These are phyloP conservation scores for Orgyia antiqua DNA, from an alignment of 2,888 invertebrate species.

Conservation along the genomic window DNA sequence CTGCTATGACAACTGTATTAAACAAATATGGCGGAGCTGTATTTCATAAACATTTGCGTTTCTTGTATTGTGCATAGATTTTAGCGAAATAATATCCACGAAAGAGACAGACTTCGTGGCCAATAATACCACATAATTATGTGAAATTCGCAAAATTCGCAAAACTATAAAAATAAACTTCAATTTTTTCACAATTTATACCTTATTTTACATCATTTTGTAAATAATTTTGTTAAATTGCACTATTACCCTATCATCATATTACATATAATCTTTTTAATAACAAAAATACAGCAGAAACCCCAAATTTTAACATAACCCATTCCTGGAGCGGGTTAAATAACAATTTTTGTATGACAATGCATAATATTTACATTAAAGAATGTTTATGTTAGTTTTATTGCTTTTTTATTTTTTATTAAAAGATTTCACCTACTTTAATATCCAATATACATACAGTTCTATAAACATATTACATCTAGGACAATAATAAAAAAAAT, in stretches of 20 bases:
- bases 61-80: too few species aligned
- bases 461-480: conserved; percentile 22
- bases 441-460: conserved; percentile 29
- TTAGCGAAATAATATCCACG: too few species aligned
- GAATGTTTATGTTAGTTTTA: conserved; percentile 1
- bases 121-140: too few species aligned
- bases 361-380: conserved; percentile 38
- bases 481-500: conserved; percentile 16
- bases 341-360: conserved; percentile 30
- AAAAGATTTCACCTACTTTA: conserved; percentile 20
- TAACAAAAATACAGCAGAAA: conserved; percentile 1
- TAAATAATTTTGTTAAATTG: too few species aligned
- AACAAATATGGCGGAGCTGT: too few species aligned
- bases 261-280: background rate
- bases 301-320: conserved; percentile 32
- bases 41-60: too few species aligned
- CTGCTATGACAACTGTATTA: too few species aligned
- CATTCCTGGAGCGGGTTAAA: conserved; percentile 41
- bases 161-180: too few species aligned
- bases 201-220: too few species aligned
- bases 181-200: too few species aligned
- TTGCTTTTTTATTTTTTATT: conserved; percentile 24
- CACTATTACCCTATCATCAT: background rate
- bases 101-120: too few species aligned
- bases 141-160: too few species aligned